phyloP scores from a whole-genome alignment of 2,888 invertebrate genomes.

The Adelphocoris suturalis region DNA sequence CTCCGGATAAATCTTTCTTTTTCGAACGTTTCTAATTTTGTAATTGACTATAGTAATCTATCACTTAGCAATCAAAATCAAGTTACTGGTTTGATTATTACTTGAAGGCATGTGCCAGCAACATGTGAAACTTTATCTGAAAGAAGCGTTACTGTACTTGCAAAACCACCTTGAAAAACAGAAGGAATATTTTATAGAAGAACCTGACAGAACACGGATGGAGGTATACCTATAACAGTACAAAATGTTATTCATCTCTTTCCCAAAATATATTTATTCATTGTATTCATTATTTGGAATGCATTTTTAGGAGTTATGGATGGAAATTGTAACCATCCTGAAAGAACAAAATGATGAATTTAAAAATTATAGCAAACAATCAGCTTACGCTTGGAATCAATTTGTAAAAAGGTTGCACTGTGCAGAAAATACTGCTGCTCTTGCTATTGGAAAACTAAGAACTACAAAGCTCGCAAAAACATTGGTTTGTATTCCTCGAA shows the following conservation, averaged over 20 bases:
- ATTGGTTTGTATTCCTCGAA: conserved; percentile 33
- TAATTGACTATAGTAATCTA: no score
- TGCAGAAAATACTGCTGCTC: conserved; percentile 40
- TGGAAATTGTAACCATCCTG: conserved; percentile 53
- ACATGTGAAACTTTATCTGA: conserved; percentile 56
- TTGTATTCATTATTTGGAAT: neutral
- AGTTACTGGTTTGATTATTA: no score
- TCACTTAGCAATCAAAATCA: no score
- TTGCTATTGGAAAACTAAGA: neutral
- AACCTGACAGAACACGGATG: neutral
- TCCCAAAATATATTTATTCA: neutral
- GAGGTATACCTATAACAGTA: neutral
- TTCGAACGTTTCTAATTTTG: no score
- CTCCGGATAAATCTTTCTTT: no score
- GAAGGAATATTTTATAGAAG: neutral
- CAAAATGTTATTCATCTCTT: neutral
- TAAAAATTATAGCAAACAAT: conserved; percentile 37
- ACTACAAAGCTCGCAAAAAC: neutral
- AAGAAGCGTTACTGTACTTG: conserved; percentile 52
- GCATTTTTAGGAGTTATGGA: conserved; percentile 49
- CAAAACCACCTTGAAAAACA: conserved; percentile 39
- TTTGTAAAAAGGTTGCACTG: conserved; percentile 49
- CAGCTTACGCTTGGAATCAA: conserved; percentile 62
- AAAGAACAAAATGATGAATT: conserved; percentile 47
- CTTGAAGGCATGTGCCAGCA: conserved; percentile 41